A percentile compares a stretch with the other conserved stretches of the same genome.
Conservation (phyloP, 2,797 vertebrate species). For the Furcifer pardalis region DNA sequence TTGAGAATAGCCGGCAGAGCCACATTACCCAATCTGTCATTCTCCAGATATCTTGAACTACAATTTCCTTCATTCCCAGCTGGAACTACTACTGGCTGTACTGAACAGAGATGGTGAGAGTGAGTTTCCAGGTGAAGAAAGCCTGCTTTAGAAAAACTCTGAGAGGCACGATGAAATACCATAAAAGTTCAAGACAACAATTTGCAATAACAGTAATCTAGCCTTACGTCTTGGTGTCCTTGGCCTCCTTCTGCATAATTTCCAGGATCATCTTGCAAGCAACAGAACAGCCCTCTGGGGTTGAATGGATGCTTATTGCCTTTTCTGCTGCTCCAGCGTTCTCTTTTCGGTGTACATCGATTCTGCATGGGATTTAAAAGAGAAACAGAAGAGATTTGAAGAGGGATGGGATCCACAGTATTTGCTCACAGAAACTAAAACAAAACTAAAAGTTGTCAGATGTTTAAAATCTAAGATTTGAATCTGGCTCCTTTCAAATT, state of each 20-base stretch:
- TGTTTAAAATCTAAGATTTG: background rate
- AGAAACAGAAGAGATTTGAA: background rate
- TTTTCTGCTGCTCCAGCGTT: slow-evolving; percentile 93
- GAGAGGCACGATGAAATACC: background rate
- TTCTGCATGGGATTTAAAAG: slow-evolving; percentile 72
- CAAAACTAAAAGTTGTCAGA: background rate
- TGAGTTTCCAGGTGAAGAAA: no score
- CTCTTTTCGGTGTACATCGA: slow-evolving; percentile 94
- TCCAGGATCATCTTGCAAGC: slow-evolving; percentile 96
- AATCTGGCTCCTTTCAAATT: background rate
- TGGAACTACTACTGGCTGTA: no score
- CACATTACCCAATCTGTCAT: no score
- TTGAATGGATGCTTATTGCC: slow-evolving; percentile 95
- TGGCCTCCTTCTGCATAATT: slow-evolving; percentile 97
- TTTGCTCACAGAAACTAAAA: background rate
- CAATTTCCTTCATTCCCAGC: no score
- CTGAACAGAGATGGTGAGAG: no score
- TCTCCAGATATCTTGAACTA: no score
- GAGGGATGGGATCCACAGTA: background rate
- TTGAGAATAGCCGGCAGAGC: no score
- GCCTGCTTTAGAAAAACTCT: no score
- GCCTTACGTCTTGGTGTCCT: slow-evolving; percentile 94
- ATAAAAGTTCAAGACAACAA: background rate
- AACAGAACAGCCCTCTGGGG: slow-evolving; percentile 90
- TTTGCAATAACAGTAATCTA: slow-evolving; percentile 28